Conservation (phyloP, 1,140 invertebrate species). For the Ceratina australensis region DNA sequence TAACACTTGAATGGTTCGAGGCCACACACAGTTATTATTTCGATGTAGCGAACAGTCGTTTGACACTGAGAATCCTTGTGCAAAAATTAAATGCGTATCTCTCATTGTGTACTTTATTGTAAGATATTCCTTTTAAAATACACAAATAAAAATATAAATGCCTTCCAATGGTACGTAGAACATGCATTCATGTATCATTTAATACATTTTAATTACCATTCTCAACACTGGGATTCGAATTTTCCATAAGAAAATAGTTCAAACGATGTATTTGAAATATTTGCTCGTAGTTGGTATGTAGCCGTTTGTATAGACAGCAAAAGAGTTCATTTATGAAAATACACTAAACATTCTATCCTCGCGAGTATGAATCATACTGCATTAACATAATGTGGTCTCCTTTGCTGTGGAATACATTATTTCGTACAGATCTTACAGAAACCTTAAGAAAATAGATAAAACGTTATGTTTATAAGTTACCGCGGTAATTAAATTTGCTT, state of each 20-base stretch:
- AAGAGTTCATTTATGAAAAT: constrained; percentile 45
- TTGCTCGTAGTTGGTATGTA: constrained; percentile 9
- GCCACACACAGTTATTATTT: too few species aligned
- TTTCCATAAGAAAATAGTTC: constrained; percentile 45
- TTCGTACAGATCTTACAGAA: constrained; percentile 58
- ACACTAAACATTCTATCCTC: not conserved
- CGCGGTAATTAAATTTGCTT: constrained; percentile 55
- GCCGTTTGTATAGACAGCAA: constrained; percentile 47
- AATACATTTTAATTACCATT: constrained; percentile 41
- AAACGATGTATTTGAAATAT: constrained; percentile 49
- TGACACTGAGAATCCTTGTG: too few species aligned
- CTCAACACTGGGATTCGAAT: constrained; percentile 38
- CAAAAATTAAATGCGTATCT: not conserved
- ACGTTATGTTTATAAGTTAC: constrained; percentile 60
- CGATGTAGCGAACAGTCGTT: too few species aligned
- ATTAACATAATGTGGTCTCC: constrained; percentile 37
- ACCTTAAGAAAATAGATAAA: constrained; percentile 68
- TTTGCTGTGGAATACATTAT: constrained; percentile 44
- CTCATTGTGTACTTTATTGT: constrained; percentile 60
- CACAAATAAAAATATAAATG: constrained; percentile 73
- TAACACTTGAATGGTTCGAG: too few species aligned
- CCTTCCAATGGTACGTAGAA: constrained; percentile 64
- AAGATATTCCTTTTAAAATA: constrained; percentile 67
- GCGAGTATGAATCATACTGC: constrained; percentile 23
- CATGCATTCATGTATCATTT: constrained; percentile 56